A percentile compares a stretch with the other conserved stretches of the same genome.
Conservation (phyloP, 2,113 vertebrate species). For the Macquaria ambigua region DNA sequence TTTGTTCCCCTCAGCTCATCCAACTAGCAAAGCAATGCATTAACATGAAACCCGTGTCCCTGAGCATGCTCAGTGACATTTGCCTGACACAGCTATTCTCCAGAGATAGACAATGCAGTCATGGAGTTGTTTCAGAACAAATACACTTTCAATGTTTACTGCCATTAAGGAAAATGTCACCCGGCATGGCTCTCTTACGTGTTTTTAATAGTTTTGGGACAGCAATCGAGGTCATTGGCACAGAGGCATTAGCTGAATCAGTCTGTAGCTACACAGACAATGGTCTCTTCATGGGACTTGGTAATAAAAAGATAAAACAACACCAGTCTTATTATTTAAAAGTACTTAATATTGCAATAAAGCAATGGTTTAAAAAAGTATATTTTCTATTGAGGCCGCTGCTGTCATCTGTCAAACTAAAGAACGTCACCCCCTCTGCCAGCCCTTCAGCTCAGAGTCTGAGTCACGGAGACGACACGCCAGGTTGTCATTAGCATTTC, state of each 20-base stretch:
- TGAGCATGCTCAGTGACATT: not conserved
- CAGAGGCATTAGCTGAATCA: not conserved
- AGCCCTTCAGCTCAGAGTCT: constrained; percentile 10
- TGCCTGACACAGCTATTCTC: constrained; percentile 13
- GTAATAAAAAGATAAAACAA: not conserved
- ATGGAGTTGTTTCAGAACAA: not conserved
- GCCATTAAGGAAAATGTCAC: not conserved
- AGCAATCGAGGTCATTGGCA: not conserved
- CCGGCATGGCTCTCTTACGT: not conserved
- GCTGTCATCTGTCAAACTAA: not conserved
- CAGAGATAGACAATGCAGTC: not conserved
- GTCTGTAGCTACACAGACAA: not conserved
- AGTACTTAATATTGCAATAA: not conserved
- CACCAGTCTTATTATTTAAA: not conserved
- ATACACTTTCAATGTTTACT: not conserved
- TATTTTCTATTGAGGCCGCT: not conserved
- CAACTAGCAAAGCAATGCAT: not conserved
- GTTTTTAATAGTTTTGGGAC: not conserved
- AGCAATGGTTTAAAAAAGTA: not conserved
- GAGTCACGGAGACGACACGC: constrained; percentile 19
- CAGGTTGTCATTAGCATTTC: constrained; percentile 34
- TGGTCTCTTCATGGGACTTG: not conserved
- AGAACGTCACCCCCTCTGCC: not conserved
- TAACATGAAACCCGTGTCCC: not conserved
- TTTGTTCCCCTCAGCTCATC: not conserved